Conservation (phyloP, 2,113 vertebrate species). For the Hippocampus comes region DNA sequence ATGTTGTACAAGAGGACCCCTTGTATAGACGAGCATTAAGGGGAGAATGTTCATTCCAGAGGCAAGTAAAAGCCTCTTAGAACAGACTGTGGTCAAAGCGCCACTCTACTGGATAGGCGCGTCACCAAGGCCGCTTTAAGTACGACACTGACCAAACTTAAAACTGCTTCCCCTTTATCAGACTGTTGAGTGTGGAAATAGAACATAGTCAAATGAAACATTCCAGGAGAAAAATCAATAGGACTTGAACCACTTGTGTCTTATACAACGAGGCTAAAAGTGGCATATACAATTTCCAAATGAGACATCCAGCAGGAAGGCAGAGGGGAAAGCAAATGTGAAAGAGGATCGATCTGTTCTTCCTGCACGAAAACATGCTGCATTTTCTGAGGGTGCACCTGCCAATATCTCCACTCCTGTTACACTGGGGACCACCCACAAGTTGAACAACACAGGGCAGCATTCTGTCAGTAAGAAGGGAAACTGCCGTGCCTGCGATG, state of each 20-base stretch:
- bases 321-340: slow-evolving; percentile 15
- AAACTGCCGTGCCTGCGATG: neutral
- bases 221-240: slow-evolving; percentile 1
- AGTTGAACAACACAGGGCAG: slow-evolving; percentile 18
- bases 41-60: neutral
- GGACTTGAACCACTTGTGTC: neutral
- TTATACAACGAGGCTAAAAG: slow-evolving; percentile 39
- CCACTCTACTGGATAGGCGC: neutral
- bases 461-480: neutral
- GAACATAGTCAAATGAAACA: neutral
- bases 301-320: slow-evolving; percentile 30
- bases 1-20: neutral
- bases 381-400: slow-evolving; percentile 19
- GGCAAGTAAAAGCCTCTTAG: neutral
- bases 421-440: slow-evolving; percentile 42
- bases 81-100: neutral
- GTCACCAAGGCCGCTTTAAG: neutral
- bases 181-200: neutral
- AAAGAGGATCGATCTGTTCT: slow-evolving; percentile 38
- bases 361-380: slow-evolving; percentile 39
- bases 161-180: neutral
- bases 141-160: neutral
- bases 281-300: slow-evolving; percentile 20
- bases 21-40: neutral
- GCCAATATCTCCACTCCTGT: slow-evolving; percentile 45